Evolutionary conservation across 37 sponge, comb jelly and placozoan species (phyloP).

Genomic region (Agelas oroides): DNA sequence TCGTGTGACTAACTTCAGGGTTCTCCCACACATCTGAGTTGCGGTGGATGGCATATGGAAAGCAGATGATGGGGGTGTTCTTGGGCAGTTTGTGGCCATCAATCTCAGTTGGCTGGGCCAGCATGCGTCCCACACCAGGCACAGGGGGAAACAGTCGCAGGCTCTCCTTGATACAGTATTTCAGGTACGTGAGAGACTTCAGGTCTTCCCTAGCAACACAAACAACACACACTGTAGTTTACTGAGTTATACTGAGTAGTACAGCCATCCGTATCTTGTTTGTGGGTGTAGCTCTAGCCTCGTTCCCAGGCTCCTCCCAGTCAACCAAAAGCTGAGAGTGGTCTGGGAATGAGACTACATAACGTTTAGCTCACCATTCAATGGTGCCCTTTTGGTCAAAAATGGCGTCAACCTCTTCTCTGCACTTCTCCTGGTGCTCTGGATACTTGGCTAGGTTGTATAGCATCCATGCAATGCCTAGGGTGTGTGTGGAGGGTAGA

Average conservation of each 20-base stretch:
- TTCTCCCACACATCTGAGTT: conserved; percentile 88
- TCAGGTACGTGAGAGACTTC: conserved; percentile 61
- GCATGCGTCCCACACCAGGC: conserved; percentile 50
- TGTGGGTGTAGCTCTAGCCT: too few species aligned
- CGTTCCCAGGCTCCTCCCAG: too few species aligned
- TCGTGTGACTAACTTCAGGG: conserved; percentile 65
- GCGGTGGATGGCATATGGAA: conserved; percentile 69
- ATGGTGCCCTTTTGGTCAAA: conserved; percentile 62
- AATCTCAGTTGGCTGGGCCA: conserved; percentile 60
- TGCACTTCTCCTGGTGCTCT: conserved; percentile 85
- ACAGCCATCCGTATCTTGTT: too few species aligned
- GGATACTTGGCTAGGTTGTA: conserved; percentile 85
- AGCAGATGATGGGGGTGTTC: conserved; percentile 42
- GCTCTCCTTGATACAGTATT: conserved; percentile 89
- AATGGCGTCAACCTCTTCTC: conserved; percentile 83
- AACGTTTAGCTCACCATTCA: neutral
- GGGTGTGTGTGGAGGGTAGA: neutral
- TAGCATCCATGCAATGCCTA: conserved; percentile 85
- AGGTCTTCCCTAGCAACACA: conserved; percentile 72
- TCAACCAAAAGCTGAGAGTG: too few species aligned
- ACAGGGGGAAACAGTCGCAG: conserved; percentile 86
- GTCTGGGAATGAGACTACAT: too few species aligned
- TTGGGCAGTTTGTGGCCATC: conserved; percentile 67
- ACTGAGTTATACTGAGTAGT: too few species aligned
- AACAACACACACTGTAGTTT: too few species aligned